A percentile compares a stretch with the other conserved stretches of the same genome.
Evolutionary conservation across 2,113 vertebrate genomes (phyloP).

Genomic region (Hylia prasina): DNA sequence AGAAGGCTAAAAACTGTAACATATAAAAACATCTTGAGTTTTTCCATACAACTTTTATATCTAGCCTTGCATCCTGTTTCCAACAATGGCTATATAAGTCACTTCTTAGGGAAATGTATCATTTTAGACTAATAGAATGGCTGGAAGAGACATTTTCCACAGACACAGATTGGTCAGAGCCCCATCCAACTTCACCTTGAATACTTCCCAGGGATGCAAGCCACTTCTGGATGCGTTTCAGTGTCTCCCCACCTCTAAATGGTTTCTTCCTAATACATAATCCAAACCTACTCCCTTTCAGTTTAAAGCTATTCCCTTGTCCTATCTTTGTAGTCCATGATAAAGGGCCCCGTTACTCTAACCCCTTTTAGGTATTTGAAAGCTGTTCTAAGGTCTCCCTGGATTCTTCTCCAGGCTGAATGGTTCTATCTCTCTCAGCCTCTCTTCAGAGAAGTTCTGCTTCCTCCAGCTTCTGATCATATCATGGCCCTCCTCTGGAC

Average conservation of each 20-base stretch:
- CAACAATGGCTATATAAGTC: background rate
- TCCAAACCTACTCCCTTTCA: background rate
- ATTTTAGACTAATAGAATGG: background rate
- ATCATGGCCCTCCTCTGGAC: background rate
- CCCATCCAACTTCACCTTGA: background rate
- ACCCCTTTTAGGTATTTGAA: background rate
- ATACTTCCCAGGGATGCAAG: background rate
- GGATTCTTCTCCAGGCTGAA: background rate
- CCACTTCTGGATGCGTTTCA: background rate
- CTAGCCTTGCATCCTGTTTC: background rate
- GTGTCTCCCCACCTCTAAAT: background rate
- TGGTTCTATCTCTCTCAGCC: background rate
- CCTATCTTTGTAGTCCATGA: background rate
- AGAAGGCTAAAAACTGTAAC: background rate
- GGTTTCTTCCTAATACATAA: background rate
- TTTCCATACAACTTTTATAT: background rate
- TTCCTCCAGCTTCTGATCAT: background rate
- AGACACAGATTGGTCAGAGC: background rate
- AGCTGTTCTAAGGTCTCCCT: background rate
- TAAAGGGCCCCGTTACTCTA: background rate
- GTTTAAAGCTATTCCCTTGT: background rate
- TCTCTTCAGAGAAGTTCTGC: background rate
- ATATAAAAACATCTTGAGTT: background rate
- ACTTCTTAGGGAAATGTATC: background rate
- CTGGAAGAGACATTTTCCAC: background rate